phyloP scores from a whole-genome alignment of 53 echinoderm and acorn worm species.

The Echinarachnius parma region DNA sequence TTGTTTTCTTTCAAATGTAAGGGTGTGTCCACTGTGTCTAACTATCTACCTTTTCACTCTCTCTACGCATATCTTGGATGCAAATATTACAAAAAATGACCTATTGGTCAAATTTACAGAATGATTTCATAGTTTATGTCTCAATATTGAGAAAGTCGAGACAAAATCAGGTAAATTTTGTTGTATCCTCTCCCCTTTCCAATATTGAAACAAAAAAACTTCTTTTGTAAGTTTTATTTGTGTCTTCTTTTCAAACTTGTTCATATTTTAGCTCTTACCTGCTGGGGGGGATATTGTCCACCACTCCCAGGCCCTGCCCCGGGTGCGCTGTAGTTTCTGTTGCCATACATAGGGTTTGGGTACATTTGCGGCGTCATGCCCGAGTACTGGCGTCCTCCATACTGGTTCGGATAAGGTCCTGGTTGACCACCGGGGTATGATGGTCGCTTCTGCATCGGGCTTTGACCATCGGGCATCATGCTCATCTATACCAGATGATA shows the following conservation, averaged over 20 bases:
- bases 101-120: no score
- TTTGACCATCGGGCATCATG: conserved; percentile 53
- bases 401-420: conserved; percentile 59
- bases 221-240: no score
- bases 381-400: conserved; percentile 68
- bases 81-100: no score
- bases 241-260: no score
- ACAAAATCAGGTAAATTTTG: no score
- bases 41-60: no score
- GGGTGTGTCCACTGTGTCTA: background rate
- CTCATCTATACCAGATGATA: conserved; percentile 16
- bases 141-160: no score
- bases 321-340: conserved; percentile 57
- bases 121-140: no score
- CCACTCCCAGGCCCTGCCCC: conserved; percentile 38
- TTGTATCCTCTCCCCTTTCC: no score
- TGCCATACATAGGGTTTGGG: conserved; percentile 57
- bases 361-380: conserved; percentile 74
- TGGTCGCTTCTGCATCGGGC: conserved; percentile 63
- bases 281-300: conserved; percentile 41
- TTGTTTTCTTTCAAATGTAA: background rate
- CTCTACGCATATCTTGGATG: no score
- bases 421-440: conserved; percentile 67
- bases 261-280: conserved; percentile 55
- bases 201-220: no score